phyloP scores from a whole-genome alignment of 2,888 invertebrate genomes.

The Himalopsyche anomala region DNA sequence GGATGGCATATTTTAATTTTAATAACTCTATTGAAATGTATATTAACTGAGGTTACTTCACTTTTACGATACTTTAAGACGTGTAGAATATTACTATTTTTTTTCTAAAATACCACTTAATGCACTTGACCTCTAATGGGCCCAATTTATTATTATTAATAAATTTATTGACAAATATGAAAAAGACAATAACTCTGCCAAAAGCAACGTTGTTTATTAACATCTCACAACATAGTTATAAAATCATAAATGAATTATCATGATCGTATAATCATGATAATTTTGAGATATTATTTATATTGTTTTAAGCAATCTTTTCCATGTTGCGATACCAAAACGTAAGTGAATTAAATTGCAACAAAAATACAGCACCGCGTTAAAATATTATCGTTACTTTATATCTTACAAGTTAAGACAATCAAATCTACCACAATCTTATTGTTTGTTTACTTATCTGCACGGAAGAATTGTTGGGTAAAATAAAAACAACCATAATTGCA shows the following conservation, averaged over 20 bases:
- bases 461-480: no score
- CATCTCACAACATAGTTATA: background rate
- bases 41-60: no score
- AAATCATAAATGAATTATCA: background rate
- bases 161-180: background rate
- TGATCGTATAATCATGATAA: background rate
- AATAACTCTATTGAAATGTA: no score
- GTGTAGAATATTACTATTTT: no score
- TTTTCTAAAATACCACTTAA: no score
- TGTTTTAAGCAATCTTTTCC: background rate
- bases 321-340: background rate
- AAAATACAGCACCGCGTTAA: background rate
- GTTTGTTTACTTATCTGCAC: background rate
- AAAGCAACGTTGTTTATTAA: background rate
- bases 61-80: no score
- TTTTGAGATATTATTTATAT: background rate
- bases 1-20: no score
- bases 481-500: no score
- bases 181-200: background rate
- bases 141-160: no score
- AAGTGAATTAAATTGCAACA: background rate
- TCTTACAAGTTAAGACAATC: constrained; percentile 6
- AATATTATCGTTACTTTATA: background rate
- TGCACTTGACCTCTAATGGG: no score
- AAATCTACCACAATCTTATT: background rate